Conservation (phyloP, 2,888 invertebrate genomes). For the Cephonodes hylas region DNA sequence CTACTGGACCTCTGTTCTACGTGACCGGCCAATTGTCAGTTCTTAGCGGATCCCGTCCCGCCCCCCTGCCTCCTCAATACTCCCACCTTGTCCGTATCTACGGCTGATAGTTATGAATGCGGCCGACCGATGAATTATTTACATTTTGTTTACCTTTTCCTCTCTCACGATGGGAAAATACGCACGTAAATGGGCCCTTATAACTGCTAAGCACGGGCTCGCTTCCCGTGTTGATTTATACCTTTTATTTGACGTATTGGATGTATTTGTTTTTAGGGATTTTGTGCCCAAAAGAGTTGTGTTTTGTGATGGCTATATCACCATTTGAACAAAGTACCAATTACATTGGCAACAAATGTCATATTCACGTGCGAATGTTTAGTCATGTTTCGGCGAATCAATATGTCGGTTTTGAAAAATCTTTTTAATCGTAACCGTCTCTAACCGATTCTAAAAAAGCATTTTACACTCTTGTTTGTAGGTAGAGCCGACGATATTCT, state of each 20-base stretch:
- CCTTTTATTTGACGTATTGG: conserved; percentile 10
- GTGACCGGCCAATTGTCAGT: neutral
- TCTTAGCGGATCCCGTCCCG: conserved; percentile 19
- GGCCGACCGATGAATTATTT: conserved; percentile 52
- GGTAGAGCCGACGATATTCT: too few relatives aligned
- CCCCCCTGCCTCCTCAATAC: conserved; percentile 25
- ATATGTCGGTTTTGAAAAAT: too few relatives aligned
- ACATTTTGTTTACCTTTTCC: conserved; percentile 18
- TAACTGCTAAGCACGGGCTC: conserved; percentile 25
- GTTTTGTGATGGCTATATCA: too few relatives aligned
- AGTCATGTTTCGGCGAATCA: too few relatives aligned
- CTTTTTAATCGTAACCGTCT: too few relatives aligned
- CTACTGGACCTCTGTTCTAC: neutral
- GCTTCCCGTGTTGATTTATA: conserved; percentile 26
- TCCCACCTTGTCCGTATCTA: conserved; percentile 28
- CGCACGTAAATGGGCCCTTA: conserved; percentile 28
- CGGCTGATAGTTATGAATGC: conserved; percentile 40
- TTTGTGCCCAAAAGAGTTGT: too few relatives aligned
- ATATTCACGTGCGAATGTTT: too few relatives aligned
- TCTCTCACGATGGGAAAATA: conserved; percentile 17
- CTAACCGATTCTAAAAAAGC: too few relatives aligned
- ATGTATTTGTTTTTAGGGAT: neutral
- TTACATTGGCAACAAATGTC: too few relatives aligned
- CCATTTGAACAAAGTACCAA: too few relatives aligned
- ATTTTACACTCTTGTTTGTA: too few relatives aligned